Evolutionary conservation across 2,113 vertebrate genomes (phyloP).

Genomic region (Corythaeola cristata): DNA sequence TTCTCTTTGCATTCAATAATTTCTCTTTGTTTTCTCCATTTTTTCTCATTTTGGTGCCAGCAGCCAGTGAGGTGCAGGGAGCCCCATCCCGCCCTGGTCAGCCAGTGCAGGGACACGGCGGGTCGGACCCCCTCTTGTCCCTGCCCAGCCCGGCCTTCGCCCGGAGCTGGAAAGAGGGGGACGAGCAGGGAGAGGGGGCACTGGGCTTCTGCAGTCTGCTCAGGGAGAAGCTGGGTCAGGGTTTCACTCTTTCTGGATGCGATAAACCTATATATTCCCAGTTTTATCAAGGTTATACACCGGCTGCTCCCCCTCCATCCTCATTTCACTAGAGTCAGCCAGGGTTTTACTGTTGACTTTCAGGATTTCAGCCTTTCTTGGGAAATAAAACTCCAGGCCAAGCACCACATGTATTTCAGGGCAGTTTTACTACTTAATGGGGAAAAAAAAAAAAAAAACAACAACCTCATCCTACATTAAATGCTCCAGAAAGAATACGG

Average conservation of each 20-base stretch:
- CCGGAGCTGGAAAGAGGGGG: not conserved
- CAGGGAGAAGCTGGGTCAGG: not conserved
- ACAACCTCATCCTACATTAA: not conserved
- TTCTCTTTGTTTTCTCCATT: no score
- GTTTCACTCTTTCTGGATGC: not conserved
- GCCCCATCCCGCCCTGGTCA: fast-evolving
- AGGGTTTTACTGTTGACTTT: not conserved
- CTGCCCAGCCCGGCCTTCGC: not conserved
- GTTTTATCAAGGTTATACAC: not conserved
- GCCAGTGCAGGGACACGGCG: not conserved
- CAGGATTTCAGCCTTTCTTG: not conserved
- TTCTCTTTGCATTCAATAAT: not conserved
- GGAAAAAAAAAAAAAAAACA: no score
- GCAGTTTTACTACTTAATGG: not conserved
- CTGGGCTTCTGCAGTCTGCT: not conserved
- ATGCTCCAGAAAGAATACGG: not conserved
- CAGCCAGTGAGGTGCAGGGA: not conserved
- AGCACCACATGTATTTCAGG: not conserved
- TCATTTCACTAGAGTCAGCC: not conserved
- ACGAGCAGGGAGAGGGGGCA: fast-evolving
- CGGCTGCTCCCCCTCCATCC: not conserved
- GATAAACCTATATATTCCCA: not conserved
- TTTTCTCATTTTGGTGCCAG: not conserved
- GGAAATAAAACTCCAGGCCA: not conserved
- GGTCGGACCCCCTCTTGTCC: not conserved